Evolutionary conservation across 2,888 invertebrate species (phyloP), one percentile per base, ranked within the genome.

Genomic region (Ophraella communa): DNA sequence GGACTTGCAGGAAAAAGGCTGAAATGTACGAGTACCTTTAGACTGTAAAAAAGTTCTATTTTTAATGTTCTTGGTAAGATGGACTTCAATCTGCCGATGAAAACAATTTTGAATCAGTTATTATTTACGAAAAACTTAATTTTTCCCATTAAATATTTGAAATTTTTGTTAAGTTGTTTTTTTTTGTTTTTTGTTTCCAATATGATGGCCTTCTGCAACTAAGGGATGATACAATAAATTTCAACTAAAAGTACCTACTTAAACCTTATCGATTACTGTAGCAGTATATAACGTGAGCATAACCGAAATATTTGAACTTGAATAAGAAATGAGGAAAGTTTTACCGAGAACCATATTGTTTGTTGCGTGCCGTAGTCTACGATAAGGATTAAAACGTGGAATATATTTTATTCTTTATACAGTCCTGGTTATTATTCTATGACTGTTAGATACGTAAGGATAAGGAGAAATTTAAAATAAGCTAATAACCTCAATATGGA

Each of bases 391-490:
- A n/a, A n/a, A 45, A 21, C 20, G 21, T 21, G 21, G 45, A 21
- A 45, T 21, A 45, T 45, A 45, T 45, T 45, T 45, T 45, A 45
- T 45, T 21, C 45, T 45, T 45, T 21, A 45, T 45, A 21, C 7
- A 7, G 45, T 45, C 10, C 20, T n/a, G 4, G 45, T 21, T 21
- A 45, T 11, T 45, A 39, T 17, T 17, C 17, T 7, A 14, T 14
- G 39, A 39, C 39, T 39, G 14, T 14, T 39, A 39, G 14, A 39
- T 39, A 17, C 1, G 17, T 14, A 14, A 14, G 17, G 30, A 39
- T 39, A 14, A 39, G 39, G n/a, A 39, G 7, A 39, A 39, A 39
- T 5, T 39, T 14, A 1, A 39, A 39, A 14, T 39, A 39, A 0
- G 17, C 7, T 7, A 39, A 5, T 10, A 10, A 1, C 30, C 30